Evolutionary conservation across 2,113 vertebrate species (phyloP).

Genomic region (Choloepus hoffmanni): DNA sequence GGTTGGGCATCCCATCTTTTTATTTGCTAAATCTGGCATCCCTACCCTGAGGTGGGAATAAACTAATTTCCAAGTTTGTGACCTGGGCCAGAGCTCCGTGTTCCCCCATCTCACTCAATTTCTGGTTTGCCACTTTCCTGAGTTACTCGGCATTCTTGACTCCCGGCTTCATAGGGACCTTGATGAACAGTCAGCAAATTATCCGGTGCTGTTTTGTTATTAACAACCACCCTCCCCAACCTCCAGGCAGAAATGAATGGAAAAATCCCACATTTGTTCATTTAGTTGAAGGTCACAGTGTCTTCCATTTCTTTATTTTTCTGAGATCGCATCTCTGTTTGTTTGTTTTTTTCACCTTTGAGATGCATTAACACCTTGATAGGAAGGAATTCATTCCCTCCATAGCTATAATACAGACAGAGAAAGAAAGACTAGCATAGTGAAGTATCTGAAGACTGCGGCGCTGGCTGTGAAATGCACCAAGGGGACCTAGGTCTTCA

Average conservation of each 20-base stretch:
- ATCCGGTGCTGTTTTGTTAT: not conserved
- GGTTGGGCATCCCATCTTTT: not conserved
- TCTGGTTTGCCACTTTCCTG: not conserved
- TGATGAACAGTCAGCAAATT: slow-evolving; percentile 23
- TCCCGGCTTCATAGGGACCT: not conserved
- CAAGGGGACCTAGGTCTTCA: not conserved
- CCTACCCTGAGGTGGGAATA: not conserved
- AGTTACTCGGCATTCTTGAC: not conserved
- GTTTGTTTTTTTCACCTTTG: not conserved
- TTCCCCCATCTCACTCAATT: not conserved
- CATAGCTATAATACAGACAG: not conserved
- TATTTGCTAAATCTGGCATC: not conserved
- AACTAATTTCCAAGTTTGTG: not conserved
- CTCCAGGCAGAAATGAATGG: not conserved
- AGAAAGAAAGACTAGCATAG: not conserved
- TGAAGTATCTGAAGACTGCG: not conserved
- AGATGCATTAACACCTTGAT: slow-evolving; percentile 41
- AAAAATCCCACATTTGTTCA: slow-evolving; percentile 39
- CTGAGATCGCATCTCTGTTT: slow-evolving; percentile 18
- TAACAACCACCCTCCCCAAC: not conserved
- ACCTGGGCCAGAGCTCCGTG: not conserved
- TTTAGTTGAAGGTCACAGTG: slow-evolving; percentile 33
- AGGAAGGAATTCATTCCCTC: slow-evolving; percentile 32
- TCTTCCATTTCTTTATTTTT: slow-evolving; percentile 58
- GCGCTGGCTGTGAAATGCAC: not conserved